Percentiles rank a stretch among this genome's conserved stretches.
phyloP scores from a whole-genome alignment of 2,113 vertebrate species.

The Halichoerus grypus region DNA sequence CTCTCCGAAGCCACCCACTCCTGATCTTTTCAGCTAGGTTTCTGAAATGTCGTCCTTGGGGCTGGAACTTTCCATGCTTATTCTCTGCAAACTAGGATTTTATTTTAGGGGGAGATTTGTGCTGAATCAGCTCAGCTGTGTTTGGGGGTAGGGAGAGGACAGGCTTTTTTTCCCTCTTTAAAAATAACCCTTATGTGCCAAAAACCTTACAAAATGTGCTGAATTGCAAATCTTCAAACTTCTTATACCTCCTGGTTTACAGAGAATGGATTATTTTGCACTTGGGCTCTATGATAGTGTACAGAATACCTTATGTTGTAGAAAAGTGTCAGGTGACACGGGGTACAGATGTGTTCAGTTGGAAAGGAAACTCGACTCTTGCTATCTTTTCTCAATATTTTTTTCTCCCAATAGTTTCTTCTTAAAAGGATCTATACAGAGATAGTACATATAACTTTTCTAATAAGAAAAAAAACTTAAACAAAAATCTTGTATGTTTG shows the following conservation, averaged over 20 bases:
- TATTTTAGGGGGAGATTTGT: conserved; percentile 82
- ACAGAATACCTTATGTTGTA: neutral
- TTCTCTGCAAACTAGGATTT: conserved; percentile 78
- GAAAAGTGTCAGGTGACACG: neutral
- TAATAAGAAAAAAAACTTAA: neutral
- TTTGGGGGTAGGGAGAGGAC: conserved; percentile 80
- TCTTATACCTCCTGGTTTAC: conserved; percentile 70
- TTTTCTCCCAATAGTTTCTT: neutral
- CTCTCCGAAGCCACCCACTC: conserved; percentile 54
- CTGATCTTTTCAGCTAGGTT: conserved; percentile 56
- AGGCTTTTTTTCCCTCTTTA: conserved; percentile 70
- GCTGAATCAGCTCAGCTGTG: conserved; percentile 85
- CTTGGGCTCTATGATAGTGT: neutral
- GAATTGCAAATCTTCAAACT: conserved; percentile 72
- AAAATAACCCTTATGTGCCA: conserved; percentile 81
- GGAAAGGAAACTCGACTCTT: neutral
- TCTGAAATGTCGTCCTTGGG: conserved; percentile 73
- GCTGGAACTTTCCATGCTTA: conserved; percentile 80
- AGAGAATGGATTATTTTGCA: conserved; percentile 64
- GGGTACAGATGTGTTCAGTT: neutral
- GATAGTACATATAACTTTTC: neutral
- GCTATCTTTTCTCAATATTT: neutral
- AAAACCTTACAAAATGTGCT: conserved; percentile 80
- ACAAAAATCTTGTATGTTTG: neutral
- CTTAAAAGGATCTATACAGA: neutral